A percentile compares a stretch with the other conserved stretches of the same genome.
These are phyloP conservation scores for Xyrichtys novacula DNA, from an alignment of 2,797 vertebrate genomes.

Conservation along the genomic window DNA sequence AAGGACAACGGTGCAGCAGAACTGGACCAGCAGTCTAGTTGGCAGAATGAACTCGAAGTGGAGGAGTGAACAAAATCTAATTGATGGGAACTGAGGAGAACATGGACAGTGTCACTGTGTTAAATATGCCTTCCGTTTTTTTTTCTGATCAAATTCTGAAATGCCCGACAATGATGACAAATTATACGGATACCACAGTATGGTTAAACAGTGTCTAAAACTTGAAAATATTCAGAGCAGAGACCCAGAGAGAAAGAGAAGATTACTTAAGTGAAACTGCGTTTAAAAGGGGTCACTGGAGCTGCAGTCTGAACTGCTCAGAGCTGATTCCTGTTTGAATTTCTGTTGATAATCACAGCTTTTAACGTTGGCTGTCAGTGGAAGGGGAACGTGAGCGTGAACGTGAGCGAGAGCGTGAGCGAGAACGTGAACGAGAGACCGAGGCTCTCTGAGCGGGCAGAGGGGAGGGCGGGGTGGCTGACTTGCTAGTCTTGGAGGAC, in stretches of 20 bases:
- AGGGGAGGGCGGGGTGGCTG: conserved; percentile 67
- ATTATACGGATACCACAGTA: background rate
- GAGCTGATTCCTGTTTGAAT: conserved; percentile 5
- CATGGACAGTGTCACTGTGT: background rate
- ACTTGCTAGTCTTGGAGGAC: conserved; percentile 73
- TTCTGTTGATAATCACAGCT: background rate
- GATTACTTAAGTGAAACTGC: background rate
- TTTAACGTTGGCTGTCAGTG: conserved; percentile 93
- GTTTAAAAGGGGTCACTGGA: conserved; percentile 25
- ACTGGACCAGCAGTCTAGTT: background rate
- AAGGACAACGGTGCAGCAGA: background rate
- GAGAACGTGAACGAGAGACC: conserved; percentile 76
- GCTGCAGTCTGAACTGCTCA: conserved; percentile 22
- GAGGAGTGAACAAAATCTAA: no score
- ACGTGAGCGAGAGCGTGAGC: conserved; percentile 54
- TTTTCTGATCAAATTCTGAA: background rate
- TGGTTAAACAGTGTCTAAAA: conserved; percentile 14
- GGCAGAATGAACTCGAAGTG: background rate
- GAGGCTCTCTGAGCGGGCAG: conserved; percentile 73
- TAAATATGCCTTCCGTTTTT: background rate
- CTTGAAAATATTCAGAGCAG: conserved; percentile 8
- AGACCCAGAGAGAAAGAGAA: conserved; percentile 19
- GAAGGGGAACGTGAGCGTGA: conserved; percentile 88
- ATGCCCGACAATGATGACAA: conserved; percentile 1
- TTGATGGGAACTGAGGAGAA: no score